phyloP scores from a whole-genome alignment of 2,797 vertebrate genomes.

The Scyliorhinus canicula region DNA sequence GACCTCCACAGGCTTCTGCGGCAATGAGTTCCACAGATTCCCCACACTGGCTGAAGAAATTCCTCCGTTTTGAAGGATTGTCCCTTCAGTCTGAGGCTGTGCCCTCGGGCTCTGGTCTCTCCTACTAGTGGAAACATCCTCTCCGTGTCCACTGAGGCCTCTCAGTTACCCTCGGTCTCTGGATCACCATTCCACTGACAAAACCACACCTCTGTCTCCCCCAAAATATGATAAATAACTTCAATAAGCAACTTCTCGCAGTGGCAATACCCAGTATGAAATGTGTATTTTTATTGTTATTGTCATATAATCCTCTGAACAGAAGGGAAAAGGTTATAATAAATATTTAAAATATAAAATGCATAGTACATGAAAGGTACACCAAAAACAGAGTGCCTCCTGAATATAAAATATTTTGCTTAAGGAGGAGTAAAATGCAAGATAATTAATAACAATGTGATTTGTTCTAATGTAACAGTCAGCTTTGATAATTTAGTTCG shows the following conservation, averaged over 20 bases:
- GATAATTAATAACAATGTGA: neutral
- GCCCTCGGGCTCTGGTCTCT: too few species aligned
- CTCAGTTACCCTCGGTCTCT: too few species aligned
- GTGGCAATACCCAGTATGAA: neutral
- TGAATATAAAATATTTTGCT: neutral
- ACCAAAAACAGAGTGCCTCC: neutral
- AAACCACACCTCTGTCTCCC: too few species aligned
- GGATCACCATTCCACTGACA: too few species aligned
- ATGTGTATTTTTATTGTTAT: neutral
- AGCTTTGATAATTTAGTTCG: neutral
- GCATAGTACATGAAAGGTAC: neutral
- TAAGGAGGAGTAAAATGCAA: neutral
- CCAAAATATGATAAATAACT: neutral
- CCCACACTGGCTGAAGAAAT: too few species aligned
- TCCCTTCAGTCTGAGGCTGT: too few species aligned
- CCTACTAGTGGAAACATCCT: too few species aligned
- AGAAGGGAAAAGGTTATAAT: neutral
- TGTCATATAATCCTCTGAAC: neutral
- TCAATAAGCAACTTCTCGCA: neutral
- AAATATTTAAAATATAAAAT: slow-evolving; percentile 18
- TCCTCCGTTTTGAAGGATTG: too few species aligned
- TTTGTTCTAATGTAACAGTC: neutral
- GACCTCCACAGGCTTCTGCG: too few species aligned
- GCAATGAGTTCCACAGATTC: too few species aligned
- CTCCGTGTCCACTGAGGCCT: too few species aligned